These are phyloP conservation scores for Aepyceros melampus DNA, from an alignment of 2,113 vertebrate species.

Conservation along the genomic window DNA sequence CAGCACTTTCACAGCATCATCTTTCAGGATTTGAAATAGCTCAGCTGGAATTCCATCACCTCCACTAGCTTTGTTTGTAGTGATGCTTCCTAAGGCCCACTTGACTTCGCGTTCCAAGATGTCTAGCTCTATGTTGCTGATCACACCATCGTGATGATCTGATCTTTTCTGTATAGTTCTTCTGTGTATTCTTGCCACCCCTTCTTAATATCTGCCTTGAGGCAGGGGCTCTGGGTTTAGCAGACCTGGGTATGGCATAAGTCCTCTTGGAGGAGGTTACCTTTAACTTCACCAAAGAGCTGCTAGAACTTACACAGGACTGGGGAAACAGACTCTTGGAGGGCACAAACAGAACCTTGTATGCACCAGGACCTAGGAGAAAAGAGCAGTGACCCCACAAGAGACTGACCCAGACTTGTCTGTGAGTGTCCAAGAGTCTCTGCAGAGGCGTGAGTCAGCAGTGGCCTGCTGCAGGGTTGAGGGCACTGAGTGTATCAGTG, in stretches of 20 bases:
- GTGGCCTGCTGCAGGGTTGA: not conserved
- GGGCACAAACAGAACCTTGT: not conserved
- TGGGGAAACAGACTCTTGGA: not conserved
- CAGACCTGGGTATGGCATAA: not conserved
- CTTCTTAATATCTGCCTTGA: not conserved
- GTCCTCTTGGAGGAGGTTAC: not conserved
- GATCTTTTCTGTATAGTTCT: not conserved
- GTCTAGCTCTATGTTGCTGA: no score
- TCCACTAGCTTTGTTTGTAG: no score
- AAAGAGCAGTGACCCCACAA: not conserved
- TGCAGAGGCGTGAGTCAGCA: not conserved
- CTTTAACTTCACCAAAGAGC: not conserved
- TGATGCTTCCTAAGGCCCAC: no score
- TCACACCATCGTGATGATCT: no score
- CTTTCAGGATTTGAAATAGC: no score
- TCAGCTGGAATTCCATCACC: no score
- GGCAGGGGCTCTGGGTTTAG: not conserved
- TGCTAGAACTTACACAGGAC: not conserved
- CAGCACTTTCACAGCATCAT: no score
- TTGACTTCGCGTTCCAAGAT: no score
- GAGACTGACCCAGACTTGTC: not conserved
- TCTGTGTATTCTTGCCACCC: not conserved
- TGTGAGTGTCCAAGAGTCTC: not conserved
- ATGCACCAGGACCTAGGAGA: not conserved
- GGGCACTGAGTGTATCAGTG: not conserved